Base-by-base conservation (phyloP, 1,140 invertebrate species). In the Mactra quadrangularis region DNA sequence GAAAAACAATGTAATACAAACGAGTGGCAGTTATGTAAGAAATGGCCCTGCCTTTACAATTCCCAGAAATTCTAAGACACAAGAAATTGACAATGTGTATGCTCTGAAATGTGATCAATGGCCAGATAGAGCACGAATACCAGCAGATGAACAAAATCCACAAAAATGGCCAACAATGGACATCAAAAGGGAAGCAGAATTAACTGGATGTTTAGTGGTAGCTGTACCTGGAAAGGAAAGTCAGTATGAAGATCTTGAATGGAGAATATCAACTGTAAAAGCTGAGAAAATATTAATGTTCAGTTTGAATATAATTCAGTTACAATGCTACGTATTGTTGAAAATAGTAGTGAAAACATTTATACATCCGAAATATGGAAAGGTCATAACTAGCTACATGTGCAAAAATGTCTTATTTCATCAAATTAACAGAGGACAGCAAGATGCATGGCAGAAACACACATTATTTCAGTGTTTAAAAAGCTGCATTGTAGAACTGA, bases 331-430 rank as follows among this genome's bases (percentile, higher is more conserved):
- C n/a, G 27, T 75, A 27, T 25, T 75, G 53, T 33, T 75, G 53
- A 75, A 75, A 19, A 59, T 75, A 22, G 55, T 75, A 1, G 15
- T 52, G 3, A 75, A 75, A 47, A 19, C 33, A 62, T 62, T 35
- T 19, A 35, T 62, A 35, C 29, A 33, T 35, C 25, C 35, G 13
- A 22, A 33, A 4, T 27, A 3, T 17, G 41, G 27, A 35, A 55
- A 45, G 22, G 19, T n/a, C 6, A 13, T 76, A 11, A 41, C 74
- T 50, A 62, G 55, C 41, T 76, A 27, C 62, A 52, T 55, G 29
- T 76, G 74, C 27, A 76, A 76, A 50, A 76, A 55, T 0, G 19
- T 52, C 17, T 62, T 76, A 35, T 76, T 76, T 22, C 57, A 50
- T 9, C 35, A 19, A 3, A 45, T 75, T 17, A n/a, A 41, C 11